phyloP scores from a whole-genome alignment of 2,113 vertebrate species.

The Sciurus niger region DNA sequence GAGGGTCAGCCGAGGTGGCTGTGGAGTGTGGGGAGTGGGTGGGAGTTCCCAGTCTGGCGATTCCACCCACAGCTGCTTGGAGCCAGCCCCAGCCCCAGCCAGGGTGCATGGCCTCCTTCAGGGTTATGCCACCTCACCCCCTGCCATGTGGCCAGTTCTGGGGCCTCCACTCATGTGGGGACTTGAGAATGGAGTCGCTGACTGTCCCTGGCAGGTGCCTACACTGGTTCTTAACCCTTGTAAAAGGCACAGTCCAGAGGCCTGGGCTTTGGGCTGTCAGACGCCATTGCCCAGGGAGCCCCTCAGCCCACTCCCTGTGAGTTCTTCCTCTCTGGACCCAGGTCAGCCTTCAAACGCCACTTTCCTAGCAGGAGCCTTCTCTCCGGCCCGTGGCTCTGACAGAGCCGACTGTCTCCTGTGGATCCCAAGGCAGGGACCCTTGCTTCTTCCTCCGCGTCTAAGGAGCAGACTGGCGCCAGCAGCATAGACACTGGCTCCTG shows the following conservation, averaged over 20 bases:
- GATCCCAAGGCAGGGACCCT: too few species aligned
- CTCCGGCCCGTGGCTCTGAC: rapidly evolving
- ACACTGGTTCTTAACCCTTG: rapidly evolving
- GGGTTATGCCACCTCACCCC: neutral
- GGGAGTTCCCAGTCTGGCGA: neutral
- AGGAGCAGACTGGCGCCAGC: neutral
- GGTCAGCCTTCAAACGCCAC: neutral
- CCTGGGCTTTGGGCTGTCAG: neutral
- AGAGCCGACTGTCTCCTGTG: neutral
- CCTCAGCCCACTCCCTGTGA: rapidly evolving
- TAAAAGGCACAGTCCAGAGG: neutral
- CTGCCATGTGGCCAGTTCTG: rapidly evolving
- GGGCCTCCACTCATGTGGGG: neutral
- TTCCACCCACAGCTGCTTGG: rapidly evolving
- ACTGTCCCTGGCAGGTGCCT: rapidly evolving
- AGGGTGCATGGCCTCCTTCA: rapidly evolving
- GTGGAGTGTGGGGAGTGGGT: rapidly evolving
- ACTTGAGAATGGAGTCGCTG: rapidly evolving
- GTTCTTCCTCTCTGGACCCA: neutral
- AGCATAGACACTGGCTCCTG: rapidly evolving
- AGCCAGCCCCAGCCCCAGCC: neutral
- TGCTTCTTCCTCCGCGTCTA: neutral
- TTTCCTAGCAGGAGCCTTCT: neutral
- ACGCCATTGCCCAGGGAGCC: rapidly evolving
- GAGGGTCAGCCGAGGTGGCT: rapidly evolving